A percentile compares a stretch with the other conserved stretches of the same genome.
Evolutionary conservation across 2,888 invertebrate species (phyloP).

Genomic region (Eupithecia tripunctaria): DNA sequence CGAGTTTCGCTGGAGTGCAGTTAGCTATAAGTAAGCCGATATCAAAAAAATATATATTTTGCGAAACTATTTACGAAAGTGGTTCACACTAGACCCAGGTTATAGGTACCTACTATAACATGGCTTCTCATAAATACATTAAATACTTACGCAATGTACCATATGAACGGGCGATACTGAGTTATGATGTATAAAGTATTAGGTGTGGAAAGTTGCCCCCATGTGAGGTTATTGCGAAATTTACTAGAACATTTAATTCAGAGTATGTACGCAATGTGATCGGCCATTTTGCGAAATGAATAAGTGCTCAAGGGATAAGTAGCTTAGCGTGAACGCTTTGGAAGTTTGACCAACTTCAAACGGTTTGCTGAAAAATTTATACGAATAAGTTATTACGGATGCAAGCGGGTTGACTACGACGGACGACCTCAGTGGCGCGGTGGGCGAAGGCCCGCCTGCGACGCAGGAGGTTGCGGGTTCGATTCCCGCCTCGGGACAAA

Average conservation of each 20-base stretch:
- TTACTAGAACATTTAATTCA: constrained; percentile 23
- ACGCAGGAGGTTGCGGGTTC: no score
- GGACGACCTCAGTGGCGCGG: no score
- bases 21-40: no score
- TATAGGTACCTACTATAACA: no score
- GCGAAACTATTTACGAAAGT: background rate
- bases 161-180: background rate
- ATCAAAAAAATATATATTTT: background rate
- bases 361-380: no score
- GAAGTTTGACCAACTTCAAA: background rate
- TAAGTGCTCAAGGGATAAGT: background rate
- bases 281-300: constrained; percentile 25
- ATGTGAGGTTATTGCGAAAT: constrained; percentile 14
- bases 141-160: constrained; percentile 5
- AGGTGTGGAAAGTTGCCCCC: constrained; percentile 28
- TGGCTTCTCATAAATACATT: constrained; percentile 1
- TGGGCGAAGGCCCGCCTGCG: no score
- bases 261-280: constrained; percentile 29
- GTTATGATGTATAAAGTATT: constrained; percentile 26
- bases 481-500: no score
- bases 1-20: no score
- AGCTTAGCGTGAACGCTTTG: background rate
- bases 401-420: no score
- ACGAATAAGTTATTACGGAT: no score
- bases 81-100: background rate